A percentile compares a stretch with the other conserved stretches of the same genome.
These are phyloP conservation scores for Dendrocopos noguchii DNA, from an alignment of 2,113 vertebrate genomes.

Conservation along the genomic window DNA sequence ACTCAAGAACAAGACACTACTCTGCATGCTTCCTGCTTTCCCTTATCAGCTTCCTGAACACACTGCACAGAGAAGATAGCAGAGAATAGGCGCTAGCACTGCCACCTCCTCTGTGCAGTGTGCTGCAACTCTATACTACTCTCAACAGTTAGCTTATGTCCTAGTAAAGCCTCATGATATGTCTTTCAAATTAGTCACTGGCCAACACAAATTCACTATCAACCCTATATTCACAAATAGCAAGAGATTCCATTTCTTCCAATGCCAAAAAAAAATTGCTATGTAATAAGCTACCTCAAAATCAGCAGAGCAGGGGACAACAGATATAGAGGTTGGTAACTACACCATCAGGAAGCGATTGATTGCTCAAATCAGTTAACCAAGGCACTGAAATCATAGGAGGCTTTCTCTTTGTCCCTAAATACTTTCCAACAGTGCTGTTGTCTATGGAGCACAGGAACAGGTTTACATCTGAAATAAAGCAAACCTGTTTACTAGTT, in stretches of 20 bases:
- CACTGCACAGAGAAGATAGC: not conserved
- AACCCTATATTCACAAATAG: not conserved
- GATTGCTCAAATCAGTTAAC: not conserved
- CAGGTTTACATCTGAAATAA: not conserved
- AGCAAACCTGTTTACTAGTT: no score
- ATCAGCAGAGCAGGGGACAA: not conserved
- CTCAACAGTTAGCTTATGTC: not conserved
- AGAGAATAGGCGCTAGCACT: not conserved
- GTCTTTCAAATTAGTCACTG: not conserved
- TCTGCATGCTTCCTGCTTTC: slow-evolving; percentile 32
- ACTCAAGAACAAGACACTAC: not conserved
- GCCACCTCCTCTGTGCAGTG: not conserved
- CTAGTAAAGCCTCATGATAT: not conserved
- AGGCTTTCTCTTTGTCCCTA: not conserved
- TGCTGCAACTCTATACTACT: not conserved
- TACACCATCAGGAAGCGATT: not conserved
- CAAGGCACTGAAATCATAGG: fast-evolving
- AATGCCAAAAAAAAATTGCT: not conserved
- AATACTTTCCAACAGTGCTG: not conserved
- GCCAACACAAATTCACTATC: not conserved
- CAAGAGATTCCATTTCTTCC: not conserved
- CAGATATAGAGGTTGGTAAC: not conserved
- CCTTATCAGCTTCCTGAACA: slow-evolving; percentile 65
- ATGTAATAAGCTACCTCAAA: not conserved
- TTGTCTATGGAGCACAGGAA: not conserved